Evolutionary conservation across 2,797 vertebrate genomes (phyloP), one percentile per base, ranked within the genome.

Genomic region (Etheostoma perlongum): DNA sequence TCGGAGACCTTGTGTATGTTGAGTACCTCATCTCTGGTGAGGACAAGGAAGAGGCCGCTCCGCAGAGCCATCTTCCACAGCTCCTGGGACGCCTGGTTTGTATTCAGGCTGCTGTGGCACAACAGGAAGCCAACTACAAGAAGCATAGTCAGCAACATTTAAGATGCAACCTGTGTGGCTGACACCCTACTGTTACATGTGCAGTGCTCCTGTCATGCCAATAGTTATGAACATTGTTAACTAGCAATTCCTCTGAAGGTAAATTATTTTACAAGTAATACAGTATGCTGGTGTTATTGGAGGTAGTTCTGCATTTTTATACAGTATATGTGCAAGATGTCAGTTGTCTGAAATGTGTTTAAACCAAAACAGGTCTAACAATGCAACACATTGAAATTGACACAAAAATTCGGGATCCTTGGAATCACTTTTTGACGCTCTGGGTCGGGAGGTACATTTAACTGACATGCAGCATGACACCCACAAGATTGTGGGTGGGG

Each of bases 51-150:
- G 55, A 97, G 84, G 16, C 97, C 95, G 0, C 96, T 96, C 69
- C 96, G 95, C 65, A 99, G 94, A 14, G 94, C 96, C 91, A 93
- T 89, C 85, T 97, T 96, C 98, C 98, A 99, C 84, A 99, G 92
- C 33, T 96, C 95, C 92, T 93, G 96, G 57, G 96, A 97, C 6
- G 89, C 85, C 42, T 86, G 89, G 57, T 95, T 94, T 0, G 88
- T 60, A 62, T 94, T 95, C 79, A 99, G 93, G 25, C 96, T 97
- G 76, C 86, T 95, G 48, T 97, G 96, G 80, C 97, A 99, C 92
- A 97, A 90, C 90, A 99, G 91, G 95, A 98, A 98, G 14, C 97
- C 97, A 40, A 98, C 98, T 99, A 77, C 47, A 67, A 65, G 69
- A 47, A 21, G 59, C 60, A 81, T 23, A 83, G 46, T 49, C 21